Evolutionary conservation across 2,113 vertebrate species (phyloP).

Genomic region (Nibea albiflora): DNA sequence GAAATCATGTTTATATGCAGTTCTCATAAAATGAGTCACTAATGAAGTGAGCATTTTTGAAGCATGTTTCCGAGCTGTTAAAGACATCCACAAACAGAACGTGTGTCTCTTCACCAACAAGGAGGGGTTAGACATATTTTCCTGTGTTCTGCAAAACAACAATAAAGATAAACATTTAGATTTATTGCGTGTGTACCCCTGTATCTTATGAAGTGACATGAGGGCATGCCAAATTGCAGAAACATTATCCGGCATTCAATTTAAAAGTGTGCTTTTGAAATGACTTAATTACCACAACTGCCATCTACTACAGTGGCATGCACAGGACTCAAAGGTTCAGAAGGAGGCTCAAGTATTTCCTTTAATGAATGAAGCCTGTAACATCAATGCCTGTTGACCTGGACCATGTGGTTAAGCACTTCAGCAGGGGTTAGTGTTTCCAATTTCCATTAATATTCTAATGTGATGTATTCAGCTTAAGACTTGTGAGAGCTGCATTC

Average conservation of each 20-base stretch:
- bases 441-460: constrained; percentile 58
- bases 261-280: constrained; percentile 41
- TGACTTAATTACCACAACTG: constrained; percentile 31
- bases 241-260: constrained; percentile 30
- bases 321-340: constrained; percentile 27
- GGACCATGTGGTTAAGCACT: constrained; percentile 53
- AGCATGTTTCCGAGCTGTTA: background rate
- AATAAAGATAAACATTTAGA: background rate
- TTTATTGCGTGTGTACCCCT: constrained; percentile 17
- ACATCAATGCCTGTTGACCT: constrained; percentile 48
- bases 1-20: background rate
- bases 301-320: constrained; percentile 49
- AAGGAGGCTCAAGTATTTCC: constrained; percentile 56
- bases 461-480: constrained; percentile 41
- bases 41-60: background rate
- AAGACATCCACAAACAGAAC: background rate
- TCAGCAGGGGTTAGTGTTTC: constrained; percentile 53
- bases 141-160: background rate
- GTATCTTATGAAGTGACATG: constrained; percentile 11
- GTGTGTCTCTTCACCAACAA: background rate
- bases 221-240: constrained; percentile 30
- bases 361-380: constrained; percentile 59
- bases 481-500: constrained; percentile 26
- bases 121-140: background rate
- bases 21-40: background rate